phyloP scores from a whole-genome alignment of 2,113 vertebrate species.

The Grammomys dolichurus region DNA sequence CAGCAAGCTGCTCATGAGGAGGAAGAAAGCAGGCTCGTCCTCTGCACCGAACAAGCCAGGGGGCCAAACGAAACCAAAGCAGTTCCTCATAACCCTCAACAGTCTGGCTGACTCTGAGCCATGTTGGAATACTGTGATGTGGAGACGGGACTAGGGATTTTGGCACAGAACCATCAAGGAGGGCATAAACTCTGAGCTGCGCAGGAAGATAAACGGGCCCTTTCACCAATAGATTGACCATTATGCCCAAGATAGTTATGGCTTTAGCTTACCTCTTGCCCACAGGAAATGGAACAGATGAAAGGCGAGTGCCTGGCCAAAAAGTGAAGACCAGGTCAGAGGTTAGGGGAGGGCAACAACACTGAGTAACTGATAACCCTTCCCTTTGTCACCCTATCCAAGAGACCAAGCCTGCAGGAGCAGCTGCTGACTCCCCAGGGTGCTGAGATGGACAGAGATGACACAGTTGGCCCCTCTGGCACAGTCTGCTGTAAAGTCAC shows the following conservation, averaged over 20 bases:
- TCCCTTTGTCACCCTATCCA: neutral
- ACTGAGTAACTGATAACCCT: neutral
- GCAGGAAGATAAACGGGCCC: neutral
- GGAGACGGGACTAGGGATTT: neutral
- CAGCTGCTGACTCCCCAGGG: neutral
- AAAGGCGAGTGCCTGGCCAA: neutral
- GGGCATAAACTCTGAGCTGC: neutral
- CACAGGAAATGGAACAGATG: neutral
- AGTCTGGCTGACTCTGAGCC: neutral
- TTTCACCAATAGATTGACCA: neutral
- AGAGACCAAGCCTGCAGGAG: neutral
- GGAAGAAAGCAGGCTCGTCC: neutral
- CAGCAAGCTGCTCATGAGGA: neutral
- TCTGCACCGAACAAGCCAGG: neutral
- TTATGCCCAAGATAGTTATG: conserved; percentile 13
- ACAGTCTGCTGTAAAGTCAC: neutral
- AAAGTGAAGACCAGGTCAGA: neutral
- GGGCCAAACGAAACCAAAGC: conserved; percentile 31
- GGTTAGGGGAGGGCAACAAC: neutral
- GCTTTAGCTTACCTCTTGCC: conserved; percentile 10
- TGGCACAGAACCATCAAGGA: neutral
- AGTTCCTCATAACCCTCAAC: neutral
- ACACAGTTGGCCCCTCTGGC: conserved; percentile 2
- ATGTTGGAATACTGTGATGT: neutral
- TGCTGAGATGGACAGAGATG: neutral